These are phyloP conservation scores for Siniperca chuatsi DNA, from an alignment of 2,113 vertebrate species.

Conservation along the genomic window DNA sequence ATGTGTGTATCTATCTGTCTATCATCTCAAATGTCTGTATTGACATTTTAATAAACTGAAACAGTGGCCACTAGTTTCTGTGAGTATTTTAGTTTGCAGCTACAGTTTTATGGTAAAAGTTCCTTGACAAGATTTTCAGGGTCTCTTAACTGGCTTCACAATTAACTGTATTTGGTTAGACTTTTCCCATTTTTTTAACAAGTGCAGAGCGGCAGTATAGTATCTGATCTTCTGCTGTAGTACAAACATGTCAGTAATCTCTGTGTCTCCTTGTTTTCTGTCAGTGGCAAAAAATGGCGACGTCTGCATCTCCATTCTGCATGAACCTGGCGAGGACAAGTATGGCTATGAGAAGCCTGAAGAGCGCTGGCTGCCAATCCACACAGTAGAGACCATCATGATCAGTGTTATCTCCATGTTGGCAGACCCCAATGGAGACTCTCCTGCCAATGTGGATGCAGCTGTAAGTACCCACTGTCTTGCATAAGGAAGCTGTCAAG, in stretches of 20 bases:
- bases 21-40: neutral
- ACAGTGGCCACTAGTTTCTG: neutral
- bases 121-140: neutral
- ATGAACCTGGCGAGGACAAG: constrained; percentile 86
- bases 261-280: neutral
- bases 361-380: constrained; percentile 86
- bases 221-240: neutral
- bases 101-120: neutral
- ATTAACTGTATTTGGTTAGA: neutral
- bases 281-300: constrained; percentile 85
- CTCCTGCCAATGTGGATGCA: constrained; percentile 86
- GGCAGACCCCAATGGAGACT: constrained; percentile 86
- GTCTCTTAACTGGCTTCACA: neutral
- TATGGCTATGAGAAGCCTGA: constrained; percentile 86
- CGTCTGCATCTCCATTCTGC: constrained; percentile 86
- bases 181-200: neutral
- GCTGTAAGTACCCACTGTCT: constrained; percentile 76
- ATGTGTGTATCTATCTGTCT: no score
- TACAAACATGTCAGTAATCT: neutral
- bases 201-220: neutral
- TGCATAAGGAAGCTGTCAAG: no score
- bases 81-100: neutral
- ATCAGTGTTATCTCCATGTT: constrained; percentile 87
- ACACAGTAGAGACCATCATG: constrained; percentile 86
- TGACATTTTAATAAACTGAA: neutral